Evolutionary conservation across 2,113 vertebrate species (phyloP).

Genomic region (Catharus bicknelli): DNA sequence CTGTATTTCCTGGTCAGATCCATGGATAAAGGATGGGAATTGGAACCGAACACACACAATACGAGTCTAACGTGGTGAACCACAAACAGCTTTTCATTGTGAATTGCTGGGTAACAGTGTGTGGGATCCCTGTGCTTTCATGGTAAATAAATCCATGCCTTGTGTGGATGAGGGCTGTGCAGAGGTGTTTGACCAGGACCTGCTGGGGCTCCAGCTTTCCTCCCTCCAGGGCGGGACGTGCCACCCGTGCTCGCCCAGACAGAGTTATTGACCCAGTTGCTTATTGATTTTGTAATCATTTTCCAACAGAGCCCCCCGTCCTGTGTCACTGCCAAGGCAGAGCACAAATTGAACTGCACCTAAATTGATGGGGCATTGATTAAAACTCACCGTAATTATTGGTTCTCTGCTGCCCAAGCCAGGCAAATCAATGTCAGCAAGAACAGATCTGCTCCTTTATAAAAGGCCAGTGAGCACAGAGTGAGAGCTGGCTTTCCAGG

Average conservation of each 20-base stretch:
- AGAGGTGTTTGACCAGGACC: not conserved
- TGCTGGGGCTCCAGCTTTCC: not conserved
- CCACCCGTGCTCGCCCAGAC: not conserved
- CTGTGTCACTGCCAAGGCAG: slow-evolving; percentile 53
- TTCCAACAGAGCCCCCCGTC: not conserved
- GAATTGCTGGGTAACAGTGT: not conserved
- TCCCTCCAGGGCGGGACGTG: not conserved
- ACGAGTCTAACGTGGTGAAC: not conserved
- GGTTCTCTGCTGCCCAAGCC: slow-evolving; percentile 45
- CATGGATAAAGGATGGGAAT: not conserved
- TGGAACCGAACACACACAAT: not conserved
- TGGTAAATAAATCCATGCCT: not conserved
- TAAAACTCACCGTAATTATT: slow-evolving; percentile 74
- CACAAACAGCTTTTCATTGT: not conserved
- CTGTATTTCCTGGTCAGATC: not conserved
- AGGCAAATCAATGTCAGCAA: slow-evolving; percentile 68
- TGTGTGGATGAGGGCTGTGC: not conserved
- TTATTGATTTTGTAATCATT: slow-evolving; percentile 63
- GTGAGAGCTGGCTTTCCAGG: not conserved
- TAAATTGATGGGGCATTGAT: slow-evolving; percentile 73
- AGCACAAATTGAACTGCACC: slow-evolving; percentile 62
- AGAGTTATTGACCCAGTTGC: not conserved
- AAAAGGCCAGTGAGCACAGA: not conserved
- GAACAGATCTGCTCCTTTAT: slow-evolving; percentile 11
- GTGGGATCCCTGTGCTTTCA: not conserved